Evolutionary conservation across 2,888 invertebrate species (phyloP).

Genomic region (Kuschelorhynchus macadamiae): DNA sequence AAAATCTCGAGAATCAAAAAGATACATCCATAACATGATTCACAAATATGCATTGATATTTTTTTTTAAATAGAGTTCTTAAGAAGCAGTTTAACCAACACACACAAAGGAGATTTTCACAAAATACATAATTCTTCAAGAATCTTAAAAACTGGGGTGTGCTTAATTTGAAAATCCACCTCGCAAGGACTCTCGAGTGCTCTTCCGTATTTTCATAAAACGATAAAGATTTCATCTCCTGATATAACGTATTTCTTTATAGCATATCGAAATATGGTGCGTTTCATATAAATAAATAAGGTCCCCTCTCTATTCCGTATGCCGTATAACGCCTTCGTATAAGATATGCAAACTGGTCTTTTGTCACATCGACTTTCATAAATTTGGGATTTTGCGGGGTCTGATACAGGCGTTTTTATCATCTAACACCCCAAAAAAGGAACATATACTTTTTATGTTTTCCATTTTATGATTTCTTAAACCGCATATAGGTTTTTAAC

Average conservation of each 20-base stretch:
- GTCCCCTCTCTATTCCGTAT: slow-evolving; percentile 50
- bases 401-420: slow-evolving; percentile 55
- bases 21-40: too few relatives aligned
- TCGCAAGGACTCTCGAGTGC: too few relatives aligned
- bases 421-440: slow-evolving; percentile 9
- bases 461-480: slow-evolving; percentile 41
- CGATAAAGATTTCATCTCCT: slow-evolving; percentile 38
- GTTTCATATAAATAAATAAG: slow-evolving; percentile 54
- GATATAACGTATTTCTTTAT: slow-evolving; percentile 43
- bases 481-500: too few relatives aligned
- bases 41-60: too few relatives aligned
- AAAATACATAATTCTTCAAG: too few relatives aligned
- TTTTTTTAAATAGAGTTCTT: too few relatives aligned
- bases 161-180: too few relatives aligned
- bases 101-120: too few relatives aligned
- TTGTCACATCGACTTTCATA: slow-evolving; percentile 64
- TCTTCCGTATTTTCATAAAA: slow-evolving; percentile 5
- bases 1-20: too few relatives aligned
- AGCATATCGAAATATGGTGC: slow-evolving; percentile 51
- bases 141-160: too few relatives aligned
- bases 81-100: too few relatives aligned
- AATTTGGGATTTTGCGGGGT: slow-evolving; percentile 61
- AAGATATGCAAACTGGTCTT: slow-evolving; percentile 65
- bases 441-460: slow-evolving; percentile 28
- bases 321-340: slow-evolving; percentile 40